phyloP scores from a whole-genome alignment of 2,113 vertebrate species.

The Phalacrocorax aristotelis region DNA sequence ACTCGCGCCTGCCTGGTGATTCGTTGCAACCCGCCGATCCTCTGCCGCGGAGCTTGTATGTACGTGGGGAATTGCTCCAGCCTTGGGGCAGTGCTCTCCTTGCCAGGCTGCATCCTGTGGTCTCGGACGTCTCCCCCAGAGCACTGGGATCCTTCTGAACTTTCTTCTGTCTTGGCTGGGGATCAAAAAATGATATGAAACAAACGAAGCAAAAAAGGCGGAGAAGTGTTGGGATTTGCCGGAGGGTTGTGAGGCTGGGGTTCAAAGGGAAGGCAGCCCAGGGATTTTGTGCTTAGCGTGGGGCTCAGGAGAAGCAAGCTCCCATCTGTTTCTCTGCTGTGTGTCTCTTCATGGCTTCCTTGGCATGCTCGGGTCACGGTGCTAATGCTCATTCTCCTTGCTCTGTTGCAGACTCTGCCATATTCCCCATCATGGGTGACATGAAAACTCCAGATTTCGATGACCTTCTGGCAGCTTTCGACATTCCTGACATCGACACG shows the following conservation, averaged over 20 bases:
- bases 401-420: not conserved
- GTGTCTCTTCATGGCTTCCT: fast-evolving
- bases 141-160: not conserved
- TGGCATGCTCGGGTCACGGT: fast-evolving
- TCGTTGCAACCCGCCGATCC: too few species aligned
- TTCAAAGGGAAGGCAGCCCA: fast-evolving
- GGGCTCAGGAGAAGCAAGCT: not conserved
- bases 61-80: fast-evolving
- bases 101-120: fast-evolving
- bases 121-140: fast-evolving
- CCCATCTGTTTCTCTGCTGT: not conserved
- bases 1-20: fast-evolving
- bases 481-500: constrained; percentile 96
- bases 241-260: not conserved
- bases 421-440: constrained; percentile 86
- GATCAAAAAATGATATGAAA: fast-evolving
- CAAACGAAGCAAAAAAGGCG: fast-evolving
- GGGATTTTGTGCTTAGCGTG: not conserved
- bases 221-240: fast-evolving
- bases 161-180: not conserved
- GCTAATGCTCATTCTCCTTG: not conserved
- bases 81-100: not conserved
- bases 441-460: constrained; percentile 99
- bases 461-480: constrained; percentile 94
- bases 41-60: fast-evolving